These are phyloP conservation scores for Copsychus sechellarum DNA, from an alignment of 2,113 vertebrate genomes.

Conservation along the genomic window DNA sequence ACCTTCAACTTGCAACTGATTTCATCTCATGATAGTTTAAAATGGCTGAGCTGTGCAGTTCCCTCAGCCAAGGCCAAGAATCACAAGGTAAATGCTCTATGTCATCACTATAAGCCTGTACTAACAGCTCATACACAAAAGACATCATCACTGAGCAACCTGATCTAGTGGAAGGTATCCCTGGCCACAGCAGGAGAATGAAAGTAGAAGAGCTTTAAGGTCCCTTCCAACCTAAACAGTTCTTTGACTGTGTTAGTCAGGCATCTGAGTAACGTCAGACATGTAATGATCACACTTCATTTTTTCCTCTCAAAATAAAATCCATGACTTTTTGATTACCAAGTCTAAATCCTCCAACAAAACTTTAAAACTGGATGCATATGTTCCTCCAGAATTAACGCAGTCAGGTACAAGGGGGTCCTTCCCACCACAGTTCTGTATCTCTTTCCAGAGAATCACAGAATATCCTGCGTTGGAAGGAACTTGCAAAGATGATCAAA, in stretches of 20 bases:
- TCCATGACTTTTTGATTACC: background rate
- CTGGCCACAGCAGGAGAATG: background rate
- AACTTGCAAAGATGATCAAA: background rate
- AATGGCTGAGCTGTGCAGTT: background rate
- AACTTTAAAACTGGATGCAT: background rate
- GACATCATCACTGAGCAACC: accelerated
- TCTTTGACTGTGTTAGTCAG: background rate
- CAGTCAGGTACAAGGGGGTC: background rate
- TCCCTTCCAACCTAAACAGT: background rate
- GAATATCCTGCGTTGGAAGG: background rate
- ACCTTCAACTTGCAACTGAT: background rate
- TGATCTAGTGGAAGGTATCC: background rate
- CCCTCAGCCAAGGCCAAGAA: background rate
- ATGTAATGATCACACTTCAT: accelerated
- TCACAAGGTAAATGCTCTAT: background rate
- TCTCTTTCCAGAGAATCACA: background rate
- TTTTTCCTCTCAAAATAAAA: background rate
- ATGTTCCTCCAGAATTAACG: background rate
- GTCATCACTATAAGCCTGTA: background rate
- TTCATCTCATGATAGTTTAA: background rate
- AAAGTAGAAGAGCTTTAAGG: background rate
- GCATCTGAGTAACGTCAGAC: background rate
- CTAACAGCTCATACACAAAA: background rate
- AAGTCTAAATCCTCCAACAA: background rate
- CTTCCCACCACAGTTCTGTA: background rate